phyloP scores from a whole-genome alignment of 2,797 vertebrate genomes.

The Chaenodraco wilsoni region DNA sequence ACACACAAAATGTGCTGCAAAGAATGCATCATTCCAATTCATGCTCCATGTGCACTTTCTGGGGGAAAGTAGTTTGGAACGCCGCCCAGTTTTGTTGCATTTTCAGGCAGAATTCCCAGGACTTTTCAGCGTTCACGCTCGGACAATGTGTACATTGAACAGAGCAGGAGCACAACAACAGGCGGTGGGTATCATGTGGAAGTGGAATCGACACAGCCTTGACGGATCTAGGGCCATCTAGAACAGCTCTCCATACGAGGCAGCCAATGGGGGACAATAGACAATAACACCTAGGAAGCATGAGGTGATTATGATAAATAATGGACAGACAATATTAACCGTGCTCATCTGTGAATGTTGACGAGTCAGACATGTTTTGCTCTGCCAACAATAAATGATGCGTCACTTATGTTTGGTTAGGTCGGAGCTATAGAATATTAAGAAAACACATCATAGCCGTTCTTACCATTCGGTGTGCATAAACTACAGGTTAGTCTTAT shows the following conservation, averaged over 20 bases:
- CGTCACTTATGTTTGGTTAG: too few relatives aligned
- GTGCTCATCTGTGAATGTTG: constrained; percentile 28
- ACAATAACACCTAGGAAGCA: constrained; percentile 45
- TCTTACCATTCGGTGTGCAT: background rate
- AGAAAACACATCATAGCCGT: background rate
- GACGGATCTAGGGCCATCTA: constrained; percentile 52
- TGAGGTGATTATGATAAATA: constrained; percentile 49
- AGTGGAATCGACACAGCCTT: constrained; percentile 63
- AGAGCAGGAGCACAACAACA: constrained; percentile 53
- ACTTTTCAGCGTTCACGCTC: constrained; percentile 50
- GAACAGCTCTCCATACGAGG: constrained; percentile 43
- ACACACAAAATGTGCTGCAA: constrained; percentile 36
- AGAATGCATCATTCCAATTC: constrained; percentile 61
- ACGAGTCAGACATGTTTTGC: too few relatives aligned
- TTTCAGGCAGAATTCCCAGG: constrained; percentile 60
- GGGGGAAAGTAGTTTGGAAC: constrained; percentile 45
- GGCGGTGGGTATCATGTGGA: constrained; percentile 54
- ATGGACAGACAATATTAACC: constrained; percentile 28
- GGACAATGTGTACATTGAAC: constrained; percentile 75
- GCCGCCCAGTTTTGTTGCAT: constrained; percentile 43
- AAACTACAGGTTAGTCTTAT: background rate
- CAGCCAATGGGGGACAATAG: constrained; percentile 46
- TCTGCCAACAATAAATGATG: background rate
- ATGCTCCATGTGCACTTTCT: constrained; percentile 52
- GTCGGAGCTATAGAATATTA: too few relatives aligned